Evolutionary conservation across 2,113 vertebrate species (phyloP).

Genomic region (Sigmodon hispidus): DNA sequence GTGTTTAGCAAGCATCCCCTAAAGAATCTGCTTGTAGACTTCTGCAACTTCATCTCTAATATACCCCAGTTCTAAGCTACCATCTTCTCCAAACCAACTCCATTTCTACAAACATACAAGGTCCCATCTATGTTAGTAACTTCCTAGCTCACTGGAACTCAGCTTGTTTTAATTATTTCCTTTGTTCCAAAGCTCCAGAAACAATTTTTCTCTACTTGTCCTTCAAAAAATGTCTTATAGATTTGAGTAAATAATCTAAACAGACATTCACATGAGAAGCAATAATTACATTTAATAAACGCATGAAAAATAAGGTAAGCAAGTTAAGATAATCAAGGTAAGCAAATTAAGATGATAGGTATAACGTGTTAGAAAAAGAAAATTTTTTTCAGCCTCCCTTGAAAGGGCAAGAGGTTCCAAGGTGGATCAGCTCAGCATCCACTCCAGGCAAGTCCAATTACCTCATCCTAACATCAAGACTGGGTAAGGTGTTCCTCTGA

Average conservation of each 20-base stretch:
- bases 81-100: background rate
- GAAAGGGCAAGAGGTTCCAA: too few species aligned
- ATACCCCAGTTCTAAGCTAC: background rate
- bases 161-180: constrained; percentile 3
- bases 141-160: background rate
- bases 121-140: background rate
- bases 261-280: constrained; percentile 10
- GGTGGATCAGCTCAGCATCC: too few species aligned
- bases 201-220: background rate
- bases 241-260: constrained; percentile 50
- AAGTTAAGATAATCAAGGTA: too few species aligned
- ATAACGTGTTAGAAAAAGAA: constrained; percentile 32
- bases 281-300: constrained; percentile 10
- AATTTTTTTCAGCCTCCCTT: constrained; percentile 22
- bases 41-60: constrained; percentile 13
- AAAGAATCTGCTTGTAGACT: background rate
- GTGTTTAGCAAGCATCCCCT: background rate
- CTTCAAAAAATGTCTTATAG: background rate
- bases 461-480: too few species aligned
- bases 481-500: too few species aligned
- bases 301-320: constrained; percentile 52
- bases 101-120: background rate
- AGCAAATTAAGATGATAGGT: constrained; percentile 28
- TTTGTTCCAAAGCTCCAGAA: background rate
- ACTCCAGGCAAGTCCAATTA: too few species aligned